These are phyloP conservation scores for Altica lythri DNA, from an alignment of 2,888 invertebrate genomes.

Conservation along the genomic window DNA sequence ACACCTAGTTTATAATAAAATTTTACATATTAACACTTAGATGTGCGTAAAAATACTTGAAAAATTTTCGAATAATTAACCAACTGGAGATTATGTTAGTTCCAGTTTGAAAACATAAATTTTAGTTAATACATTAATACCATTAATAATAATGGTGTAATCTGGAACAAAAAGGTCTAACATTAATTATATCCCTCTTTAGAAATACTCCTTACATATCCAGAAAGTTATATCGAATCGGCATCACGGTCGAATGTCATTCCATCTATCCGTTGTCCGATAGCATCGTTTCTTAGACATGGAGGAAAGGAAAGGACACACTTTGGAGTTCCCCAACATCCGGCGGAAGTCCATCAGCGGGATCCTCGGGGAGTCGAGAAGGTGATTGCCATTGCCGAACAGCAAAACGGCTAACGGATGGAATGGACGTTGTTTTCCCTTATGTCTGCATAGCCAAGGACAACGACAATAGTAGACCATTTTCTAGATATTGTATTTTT, in stretches of 20 bases:
- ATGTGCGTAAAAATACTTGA: too few relatives aligned
- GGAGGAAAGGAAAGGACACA: slow-evolving; percentile 48
- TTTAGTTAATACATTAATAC: too few relatives aligned
- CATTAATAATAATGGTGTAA: too few relatives aligned
- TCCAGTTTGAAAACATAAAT: too few relatives aligned
- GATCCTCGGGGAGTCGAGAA: slow-evolving; percentile 51
- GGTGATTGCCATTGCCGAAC: slow-evolving; percentile 54
- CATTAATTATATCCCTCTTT: too few relatives aligned
- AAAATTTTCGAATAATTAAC: too few relatives aligned
- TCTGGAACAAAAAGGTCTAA: too few relatives aligned
- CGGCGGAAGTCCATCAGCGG: slow-evolving; percentile 55
- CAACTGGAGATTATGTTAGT: too few relatives aligned
- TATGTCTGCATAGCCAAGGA: slow-evolving; percentile 45
- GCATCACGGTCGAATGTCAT: slow-evolving; percentile 4
- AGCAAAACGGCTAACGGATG: slow-evolving; percentile 25
- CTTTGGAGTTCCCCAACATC: slow-evolving; percentile 49
- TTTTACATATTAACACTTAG: too few relatives aligned
- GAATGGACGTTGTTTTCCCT: slow-evolving; percentile 55
- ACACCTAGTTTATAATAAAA: too few relatives aligned
- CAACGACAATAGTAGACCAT: slow-evolving; percentile 5
- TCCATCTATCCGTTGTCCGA: slow-evolving; percentile 10
- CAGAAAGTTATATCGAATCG: background rate
- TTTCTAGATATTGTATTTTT: too few relatives aligned
- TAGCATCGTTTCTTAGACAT: slow-evolving; percentile 20
- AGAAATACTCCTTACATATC: background rate